phyloP scores from a whole-genome alignment of 2,113 vertebrate species.

The Perccottus glenii region DNA sequence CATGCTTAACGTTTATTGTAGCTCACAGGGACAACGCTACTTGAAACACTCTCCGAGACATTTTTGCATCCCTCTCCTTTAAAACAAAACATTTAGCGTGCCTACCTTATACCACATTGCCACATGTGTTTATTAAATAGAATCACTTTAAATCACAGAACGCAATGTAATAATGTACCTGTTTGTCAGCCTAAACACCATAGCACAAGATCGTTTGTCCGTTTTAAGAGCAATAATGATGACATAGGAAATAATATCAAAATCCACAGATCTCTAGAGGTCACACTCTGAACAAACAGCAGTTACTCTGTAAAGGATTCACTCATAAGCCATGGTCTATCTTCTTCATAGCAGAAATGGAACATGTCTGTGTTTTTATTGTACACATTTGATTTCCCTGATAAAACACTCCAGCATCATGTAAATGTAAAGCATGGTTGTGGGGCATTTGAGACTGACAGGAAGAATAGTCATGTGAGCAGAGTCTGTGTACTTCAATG shows the following conservation, averaged over 20 bases:
- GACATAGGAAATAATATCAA: background rate
- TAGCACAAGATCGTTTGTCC: constrained; percentile 38
- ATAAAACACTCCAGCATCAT: background rate
- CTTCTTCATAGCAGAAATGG: background rate
- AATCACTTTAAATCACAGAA: background rate
- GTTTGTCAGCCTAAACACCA: constrained; percentile 16
- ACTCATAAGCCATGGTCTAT: background rate
- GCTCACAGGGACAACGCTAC: constrained; percentile 55
- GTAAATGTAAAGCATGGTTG: background rate
- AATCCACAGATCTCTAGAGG: constrained; percentile 17
- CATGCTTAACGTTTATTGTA: constrained; percentile 78
- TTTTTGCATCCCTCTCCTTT: constrained; percentile 24
- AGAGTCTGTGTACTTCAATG: constrained; percentile 8
- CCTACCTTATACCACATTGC: constrained; percentile 46
- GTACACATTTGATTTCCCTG: background rate
- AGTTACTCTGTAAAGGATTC: background rate
- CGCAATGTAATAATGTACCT: background rate
- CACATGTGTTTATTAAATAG: constrained; percentile 16
- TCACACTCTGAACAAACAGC: background rate
- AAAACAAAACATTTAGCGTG: constrained; percentile 44
- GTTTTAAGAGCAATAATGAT: constrained; percentile 70
- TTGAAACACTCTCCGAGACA: constrained; percentile 54
- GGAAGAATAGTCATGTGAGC: background rate
- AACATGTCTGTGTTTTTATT: background rate
- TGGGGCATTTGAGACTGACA: constrained; percentile 4